phyloP scores from a whole-genome alignment of 2,888 invertebrate genomes.

The Amphimallon solstitiale region DNA sequence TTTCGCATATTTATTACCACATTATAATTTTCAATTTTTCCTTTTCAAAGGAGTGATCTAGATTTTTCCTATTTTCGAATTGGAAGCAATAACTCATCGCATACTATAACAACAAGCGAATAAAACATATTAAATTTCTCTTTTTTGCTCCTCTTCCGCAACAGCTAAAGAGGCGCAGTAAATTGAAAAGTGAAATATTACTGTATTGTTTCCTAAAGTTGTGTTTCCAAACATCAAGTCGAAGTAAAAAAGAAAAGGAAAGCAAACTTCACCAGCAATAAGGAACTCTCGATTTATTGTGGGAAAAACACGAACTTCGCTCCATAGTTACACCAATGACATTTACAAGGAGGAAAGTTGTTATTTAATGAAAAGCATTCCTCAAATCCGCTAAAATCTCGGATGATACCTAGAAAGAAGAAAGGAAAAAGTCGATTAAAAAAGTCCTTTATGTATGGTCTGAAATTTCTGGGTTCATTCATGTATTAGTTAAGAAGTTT shows the following conservation, averaged over 20 bases:
- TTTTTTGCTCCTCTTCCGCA: not conserved
- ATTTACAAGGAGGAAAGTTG: conserved; percentile 13
- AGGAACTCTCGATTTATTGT: conserved; percentile 21
- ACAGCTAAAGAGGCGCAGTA: conserved; percentile 1
- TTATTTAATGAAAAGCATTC: conserved; percentile 16
- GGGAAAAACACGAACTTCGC: not conserved
- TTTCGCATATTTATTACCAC: too few relatives aligned
- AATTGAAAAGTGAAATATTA: conserved; percentile 32
- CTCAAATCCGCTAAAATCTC: conserved; percentile 8
- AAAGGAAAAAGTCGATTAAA: not conserved
- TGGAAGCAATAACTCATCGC: conserved; percentile 9
- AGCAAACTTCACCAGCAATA: conserved; percentile 20
- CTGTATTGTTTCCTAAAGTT: conserved; percentile 24
- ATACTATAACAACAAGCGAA: conserved; percentile 11
- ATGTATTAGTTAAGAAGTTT: conserved; percentile 11
- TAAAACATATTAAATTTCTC: conserved; percentile 20
- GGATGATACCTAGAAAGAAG: not conserved
- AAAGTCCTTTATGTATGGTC: conserved; percentile 9
- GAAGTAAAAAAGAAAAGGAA: conserved; percentile 5
- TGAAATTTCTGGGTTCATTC: conserved; percentile 7
- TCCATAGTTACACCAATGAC: conserved; percentile 4
- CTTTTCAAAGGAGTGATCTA: not conserved
- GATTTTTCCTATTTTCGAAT: not conserved
- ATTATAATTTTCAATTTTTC: not conserved
- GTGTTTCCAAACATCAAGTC: conserved; percentile 7